Evolutionary conservation across 1,140 invertebrate genomes (phyloP).

Genomic region (Zaprionus ghesquierei): DNA sequence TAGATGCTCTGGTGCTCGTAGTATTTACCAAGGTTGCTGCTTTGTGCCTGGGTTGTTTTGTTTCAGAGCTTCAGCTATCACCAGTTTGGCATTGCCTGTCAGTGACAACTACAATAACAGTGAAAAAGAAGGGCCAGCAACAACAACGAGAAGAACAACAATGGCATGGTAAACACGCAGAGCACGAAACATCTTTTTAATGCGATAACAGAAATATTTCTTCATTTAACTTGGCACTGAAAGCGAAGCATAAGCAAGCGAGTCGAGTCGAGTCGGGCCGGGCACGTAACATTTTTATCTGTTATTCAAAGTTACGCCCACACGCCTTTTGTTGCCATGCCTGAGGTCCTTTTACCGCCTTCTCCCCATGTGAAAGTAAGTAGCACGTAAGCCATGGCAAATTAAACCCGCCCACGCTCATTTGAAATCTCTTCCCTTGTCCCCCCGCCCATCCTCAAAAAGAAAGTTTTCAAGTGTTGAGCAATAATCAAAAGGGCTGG

Average conservation of each 20-base stretch:
- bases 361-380: conserved; percentile 37
- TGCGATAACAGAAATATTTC: conserved; percentile 76
- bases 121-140: background rate
- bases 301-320: conserved; percentile 72
- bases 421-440: background rate
- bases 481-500: conserved; percentile 76
- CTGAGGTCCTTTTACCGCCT: conserved; percentile 3
- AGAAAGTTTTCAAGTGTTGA: conserved; percentile 76
- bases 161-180: conserved; percentile 68
- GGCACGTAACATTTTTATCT: conserved; percentile 78
- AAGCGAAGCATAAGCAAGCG: conserved; percentile 21
- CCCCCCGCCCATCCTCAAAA: background rate
- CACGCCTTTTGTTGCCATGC: conserved; percentile 13
- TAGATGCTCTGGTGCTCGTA: conserved; percentile 5
- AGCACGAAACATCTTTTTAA: conserved; percentile 76
- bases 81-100: conserved; percentile 28
- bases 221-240: conserved; percentile 65
- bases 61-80: conserved; percentile 18
- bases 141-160: conserved; percentile 24
- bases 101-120: conserved; percentile 1
- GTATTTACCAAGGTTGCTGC: conserved; percentile 43
- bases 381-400: conserved; percentile 45
- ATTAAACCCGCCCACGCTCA: conserved; percentile 27
- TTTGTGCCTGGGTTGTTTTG: conserved; percentile 8
- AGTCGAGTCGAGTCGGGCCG: conserved; percentile 12